These are phyloP conservation scores for Lethocerus indicus DNA, from an alignment of 1,140 invertebrate genomes.

Conservation along the genomic window DNA sequence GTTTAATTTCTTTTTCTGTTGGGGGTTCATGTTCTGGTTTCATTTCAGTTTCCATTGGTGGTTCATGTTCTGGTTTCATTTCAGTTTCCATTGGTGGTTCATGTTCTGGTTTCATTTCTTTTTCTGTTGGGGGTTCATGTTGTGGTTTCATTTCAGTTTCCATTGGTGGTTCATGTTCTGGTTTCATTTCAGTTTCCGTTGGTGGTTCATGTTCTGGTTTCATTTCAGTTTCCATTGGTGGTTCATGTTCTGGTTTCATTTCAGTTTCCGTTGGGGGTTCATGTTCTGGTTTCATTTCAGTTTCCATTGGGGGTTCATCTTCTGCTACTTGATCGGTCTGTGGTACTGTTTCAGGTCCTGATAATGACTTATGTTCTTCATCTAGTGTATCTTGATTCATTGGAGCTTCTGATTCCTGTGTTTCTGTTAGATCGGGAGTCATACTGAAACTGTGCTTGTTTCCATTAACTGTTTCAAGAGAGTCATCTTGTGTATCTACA, in stretches of 20 bases:
- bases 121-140: conserved; percentile 10
- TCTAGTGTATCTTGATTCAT: neutral
- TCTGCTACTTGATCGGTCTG: conserved; percentile 13
- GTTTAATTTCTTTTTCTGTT: neutral
- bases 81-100: neutral
- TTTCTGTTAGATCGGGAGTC: too few relatives aligned
- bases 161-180: conserved; percentile 20
- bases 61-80: neutral
- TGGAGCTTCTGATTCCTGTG: neutral
- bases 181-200: conserved; percentile 20
- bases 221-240: conserved; percentile 20
- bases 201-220: conserved; percentile 17
- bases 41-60: neutral
- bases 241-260: conserved; percentile 20
- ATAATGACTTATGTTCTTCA: conserved; percentile 17
- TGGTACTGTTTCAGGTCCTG: conserved; percentile 16
- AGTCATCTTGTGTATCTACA: neutral
- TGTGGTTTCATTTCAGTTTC: conserved; percentile 6
- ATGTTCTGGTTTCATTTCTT: conserved; percentile 1
- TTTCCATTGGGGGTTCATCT: conserved; percentile 18
- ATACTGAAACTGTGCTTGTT: too few relatives aligned
- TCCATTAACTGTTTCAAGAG: too few relatives aligned
- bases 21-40: neutral
- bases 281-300: conserved; percentile 16
- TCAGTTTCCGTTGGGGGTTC: conserved; percentile 22